phyloP scores from a whole-genome alignment of 2,797 vertebrate genomes.

The Oreochromis mossambicus region DNA sequence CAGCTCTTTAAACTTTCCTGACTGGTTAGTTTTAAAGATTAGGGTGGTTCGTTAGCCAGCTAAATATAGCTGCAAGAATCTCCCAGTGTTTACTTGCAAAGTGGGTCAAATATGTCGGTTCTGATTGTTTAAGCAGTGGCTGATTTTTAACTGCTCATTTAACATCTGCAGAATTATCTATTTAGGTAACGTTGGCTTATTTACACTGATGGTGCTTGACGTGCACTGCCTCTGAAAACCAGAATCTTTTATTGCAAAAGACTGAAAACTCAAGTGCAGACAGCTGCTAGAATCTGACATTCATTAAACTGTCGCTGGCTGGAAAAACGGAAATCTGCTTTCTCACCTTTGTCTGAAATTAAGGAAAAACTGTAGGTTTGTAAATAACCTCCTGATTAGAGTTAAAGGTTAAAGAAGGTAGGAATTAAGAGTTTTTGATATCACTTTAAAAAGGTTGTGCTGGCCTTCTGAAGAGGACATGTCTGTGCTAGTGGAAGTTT shows the following conservation, averaged over 20 bases:
- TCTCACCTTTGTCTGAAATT: neutral
- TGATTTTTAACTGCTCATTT: neutral
- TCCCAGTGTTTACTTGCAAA: neutral
- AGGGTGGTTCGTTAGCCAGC: neutral
- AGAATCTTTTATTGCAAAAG: neutral
- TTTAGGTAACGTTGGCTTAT: neutral
- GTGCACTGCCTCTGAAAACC: neutral
- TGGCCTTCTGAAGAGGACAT: neutral
- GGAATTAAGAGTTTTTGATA: neutral
- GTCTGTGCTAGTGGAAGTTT: neutral
- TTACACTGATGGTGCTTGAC: neutral
- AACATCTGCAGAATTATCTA: neutral
- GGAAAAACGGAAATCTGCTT: accelerated
- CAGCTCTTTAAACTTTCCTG: neutral
- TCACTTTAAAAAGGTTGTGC: neutral
- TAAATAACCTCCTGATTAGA: neutral
- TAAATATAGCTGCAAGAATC: neutral
- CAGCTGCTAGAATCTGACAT: neutral
- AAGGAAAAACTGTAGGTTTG: accelerated
- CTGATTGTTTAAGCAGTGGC: too few species aligned
- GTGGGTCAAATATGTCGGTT: neutral
- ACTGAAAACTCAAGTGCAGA: neutral
- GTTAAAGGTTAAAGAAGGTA: neutral
- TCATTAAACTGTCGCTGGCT: neutral
- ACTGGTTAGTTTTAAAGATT: neutral